Evolutionary conservation across 2,797 vertebrate genomes (phyloP).

Genomic region (Hydrophis major): DNA sequence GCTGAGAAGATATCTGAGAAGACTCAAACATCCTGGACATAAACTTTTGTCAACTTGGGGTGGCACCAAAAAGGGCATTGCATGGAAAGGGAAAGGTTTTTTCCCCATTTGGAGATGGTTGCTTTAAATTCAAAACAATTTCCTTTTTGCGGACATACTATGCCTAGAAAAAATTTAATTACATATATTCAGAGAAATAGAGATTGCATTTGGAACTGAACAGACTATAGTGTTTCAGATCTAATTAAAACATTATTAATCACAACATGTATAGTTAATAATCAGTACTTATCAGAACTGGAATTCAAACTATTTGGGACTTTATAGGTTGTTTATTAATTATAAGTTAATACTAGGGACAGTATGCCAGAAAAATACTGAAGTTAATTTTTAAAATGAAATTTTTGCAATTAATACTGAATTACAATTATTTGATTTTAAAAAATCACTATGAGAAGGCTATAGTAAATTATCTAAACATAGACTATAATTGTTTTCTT

Average conservation of each 20-base stretch:
- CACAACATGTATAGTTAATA: background rate
- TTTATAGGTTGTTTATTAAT: background rate
- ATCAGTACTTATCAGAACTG: background rate
- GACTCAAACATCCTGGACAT: too few species aligned
- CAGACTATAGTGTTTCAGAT: background rate
- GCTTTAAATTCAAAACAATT: too few species aligned
- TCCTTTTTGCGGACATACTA: too few species aligned
- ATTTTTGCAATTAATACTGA: background rate
- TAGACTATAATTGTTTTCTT: background rate
- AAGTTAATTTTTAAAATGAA: background rate
- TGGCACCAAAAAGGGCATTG: too few species aligned
- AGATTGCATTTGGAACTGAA: too few species aligned
- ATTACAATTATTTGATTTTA: too few species aligned
- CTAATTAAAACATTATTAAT: background rate
- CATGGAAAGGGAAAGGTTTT: too few species aligned
- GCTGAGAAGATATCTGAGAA: too few species aligned
- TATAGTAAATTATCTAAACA: background rate
- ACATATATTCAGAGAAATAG: too few species aligned
- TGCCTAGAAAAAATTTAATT: too few species aligned
- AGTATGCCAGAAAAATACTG: background rate
- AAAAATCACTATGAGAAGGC: background rate
- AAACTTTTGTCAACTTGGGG: too few species aligned
- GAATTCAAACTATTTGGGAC: background rate
- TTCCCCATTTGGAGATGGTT: too few species aligned
- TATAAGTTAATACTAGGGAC: background rate